phyloP scores from a whole-genome alignment of 2,888 invertebrate species.

The Hirtodrosophila alboralis region DNA sequence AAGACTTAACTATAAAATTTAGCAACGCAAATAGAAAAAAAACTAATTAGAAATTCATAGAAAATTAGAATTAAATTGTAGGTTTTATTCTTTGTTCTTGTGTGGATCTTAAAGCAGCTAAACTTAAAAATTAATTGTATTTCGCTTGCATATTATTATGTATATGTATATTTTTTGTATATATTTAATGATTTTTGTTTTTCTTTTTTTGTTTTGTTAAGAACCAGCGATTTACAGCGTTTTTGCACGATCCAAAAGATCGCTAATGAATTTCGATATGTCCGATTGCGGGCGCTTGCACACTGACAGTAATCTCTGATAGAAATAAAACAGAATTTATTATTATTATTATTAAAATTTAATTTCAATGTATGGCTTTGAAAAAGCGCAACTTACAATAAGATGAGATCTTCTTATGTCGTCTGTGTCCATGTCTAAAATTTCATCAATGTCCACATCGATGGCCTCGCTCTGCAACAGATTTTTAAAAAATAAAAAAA shows the following conservation, averaged over 20 bases:
- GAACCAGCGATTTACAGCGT: conserved; percentile 86
- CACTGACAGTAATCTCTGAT: conserved; percentile 90
- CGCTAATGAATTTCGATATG: conserved; percentile 95
- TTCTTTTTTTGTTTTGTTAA: too few relatives aligned
- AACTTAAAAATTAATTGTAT: conserved; percentile 72
- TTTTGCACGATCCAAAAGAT: conserved; percentile 94
- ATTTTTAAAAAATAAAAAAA: conserved; percentile 47
- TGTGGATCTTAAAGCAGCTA: conserved; percentile 66
- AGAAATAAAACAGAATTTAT: conserved; percentile 36
- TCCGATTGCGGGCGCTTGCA: conserved; percentile 94
- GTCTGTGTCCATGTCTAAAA: conserved; percentile 96
- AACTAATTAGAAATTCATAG: conserved; percentile 19
- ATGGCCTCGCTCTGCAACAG: conserved; percentile 86
- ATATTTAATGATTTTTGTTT: conserved; percentile 19
- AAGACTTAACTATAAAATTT: conserved; percentile 48
- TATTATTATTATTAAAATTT: not conserved
- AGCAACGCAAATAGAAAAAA: conserved; percentile 34
- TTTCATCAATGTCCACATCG: conserved; percentile 97
- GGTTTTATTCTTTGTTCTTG: conserved; percentile 56
- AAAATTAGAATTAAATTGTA: conserved; percentile 38
- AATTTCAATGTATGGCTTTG: not conserved
- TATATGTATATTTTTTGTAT: conserved; percentile 46
- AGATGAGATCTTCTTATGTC: conserved; percentile 92
- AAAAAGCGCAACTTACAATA: conserved; percentile 86
- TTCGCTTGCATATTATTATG: conserved; percentile 58